A percentile compares a stretch with the other conserved stretches of the same genome.
These are phyloP conservation scores for Esox masquinongy DNA, from an alignment of 2,797 vertebrate genomes.

Conservation along the genomic window DNA sequence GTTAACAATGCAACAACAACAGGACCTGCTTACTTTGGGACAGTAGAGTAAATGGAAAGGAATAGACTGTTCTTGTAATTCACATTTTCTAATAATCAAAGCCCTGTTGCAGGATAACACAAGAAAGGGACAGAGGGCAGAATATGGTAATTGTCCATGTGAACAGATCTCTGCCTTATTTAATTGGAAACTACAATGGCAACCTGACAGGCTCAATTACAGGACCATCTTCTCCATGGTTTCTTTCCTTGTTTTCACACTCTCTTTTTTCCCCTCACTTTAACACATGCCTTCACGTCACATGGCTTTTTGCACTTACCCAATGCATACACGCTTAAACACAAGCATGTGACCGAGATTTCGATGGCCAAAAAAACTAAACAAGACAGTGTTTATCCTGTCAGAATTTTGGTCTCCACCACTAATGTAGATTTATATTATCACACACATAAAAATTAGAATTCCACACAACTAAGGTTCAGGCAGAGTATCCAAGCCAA, in stretches of 20 bases:
- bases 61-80: neutral
- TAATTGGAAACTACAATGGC: neutral
- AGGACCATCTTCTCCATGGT: neutral
- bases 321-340: neutral
- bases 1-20: neutral
- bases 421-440: neutral
- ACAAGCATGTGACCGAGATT: neutral
- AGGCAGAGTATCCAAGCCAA: neutral
- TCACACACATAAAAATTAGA: neutral
- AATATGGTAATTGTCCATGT: neutral
- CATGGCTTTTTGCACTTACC: neutral
- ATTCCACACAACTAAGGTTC: neutral
- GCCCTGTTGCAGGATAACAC: neutral
- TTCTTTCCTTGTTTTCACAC: neutral
- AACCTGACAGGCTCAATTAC: neutral
- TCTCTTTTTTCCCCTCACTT: neutral
- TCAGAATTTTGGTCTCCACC: conserved; percentile 3
- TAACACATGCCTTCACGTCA: neutral
- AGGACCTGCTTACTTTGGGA: neutral
- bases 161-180: neutral
- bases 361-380: neutral
- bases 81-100: neutral
- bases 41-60: neutral
- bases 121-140: neutral
- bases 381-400: neutral